phyloP scores from a whole-genome alignment of 1,140 invertebrate species.

The Onthophagus taurus region DNA sequence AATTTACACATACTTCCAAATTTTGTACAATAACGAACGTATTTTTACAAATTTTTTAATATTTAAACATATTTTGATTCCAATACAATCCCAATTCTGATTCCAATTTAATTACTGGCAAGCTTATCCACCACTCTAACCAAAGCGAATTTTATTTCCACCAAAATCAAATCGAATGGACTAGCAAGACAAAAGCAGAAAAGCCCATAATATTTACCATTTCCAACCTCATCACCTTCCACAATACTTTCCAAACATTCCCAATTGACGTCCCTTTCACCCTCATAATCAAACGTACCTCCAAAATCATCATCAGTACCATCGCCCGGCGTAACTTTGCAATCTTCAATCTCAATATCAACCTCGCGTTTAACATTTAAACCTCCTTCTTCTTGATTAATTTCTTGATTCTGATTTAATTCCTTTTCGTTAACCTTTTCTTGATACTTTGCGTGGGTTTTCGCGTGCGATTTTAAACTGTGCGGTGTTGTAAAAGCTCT shows the following conservation, averaged over 20 bases:
- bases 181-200: too few relatives aligned
- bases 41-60: too few relatives aligned
- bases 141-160: too few relatives aligned
- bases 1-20: too few relatives aligned
- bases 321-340: neutral
- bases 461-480: conserved; percentile 69
- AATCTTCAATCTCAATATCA: conserved; percentile 10
- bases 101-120: too few relatives aligned
- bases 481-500: conserved; percentile 69
- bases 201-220: too few relatives aligned
- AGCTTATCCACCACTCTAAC: too few relatives aligned
- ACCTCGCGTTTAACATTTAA: neutral
- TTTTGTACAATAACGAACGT: too few relatives aligned
- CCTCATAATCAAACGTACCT: neutral
- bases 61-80: too few relatives aligned
- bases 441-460: conserved; percentile 39
- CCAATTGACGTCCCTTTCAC: neutral
- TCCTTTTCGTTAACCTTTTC: conserved; percentile 13
- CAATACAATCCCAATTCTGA: too few relatives aligned
- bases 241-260: neutral
- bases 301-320: neutral
- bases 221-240: too few relatives aligned
- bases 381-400: conserved; percentile 1
- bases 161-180: too few relatives aligned
- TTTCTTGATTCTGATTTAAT: conserved; percentile 10